Conservation (phyloP, 2,113 vertebrate species). For the Nipponia nippon region DNA sequence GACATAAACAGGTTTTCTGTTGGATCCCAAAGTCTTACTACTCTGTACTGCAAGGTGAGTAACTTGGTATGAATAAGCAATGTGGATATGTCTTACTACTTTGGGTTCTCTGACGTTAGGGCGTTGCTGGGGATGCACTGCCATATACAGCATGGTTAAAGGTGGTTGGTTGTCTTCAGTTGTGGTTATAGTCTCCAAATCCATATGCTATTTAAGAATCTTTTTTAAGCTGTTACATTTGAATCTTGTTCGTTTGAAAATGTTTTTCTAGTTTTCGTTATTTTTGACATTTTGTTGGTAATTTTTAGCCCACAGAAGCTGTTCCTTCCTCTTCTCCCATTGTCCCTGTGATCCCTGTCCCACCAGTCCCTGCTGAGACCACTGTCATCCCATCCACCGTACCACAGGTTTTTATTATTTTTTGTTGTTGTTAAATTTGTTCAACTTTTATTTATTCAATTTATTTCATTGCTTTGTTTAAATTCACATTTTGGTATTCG, state of each 20-base stretch:
- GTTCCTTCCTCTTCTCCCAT: slow-evolving; percentile 88
- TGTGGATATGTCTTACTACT: fast-evolving
- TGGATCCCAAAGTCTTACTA: neutral
- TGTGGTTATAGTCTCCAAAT: neutral
- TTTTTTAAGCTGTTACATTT: neutral
- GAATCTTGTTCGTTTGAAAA: neutral
- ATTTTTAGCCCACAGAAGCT: slow-evolving; percentile 93
- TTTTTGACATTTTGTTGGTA: slow-evolving; percentile 72
- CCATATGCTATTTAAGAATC: neutral
- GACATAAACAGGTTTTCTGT: neutral
- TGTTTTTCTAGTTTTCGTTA: neutral
- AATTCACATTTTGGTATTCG: neutral
- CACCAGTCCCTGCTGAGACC: slow-evolving; percentile 89
- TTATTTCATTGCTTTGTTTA: slow-evolving; percentile 40
- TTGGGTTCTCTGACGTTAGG: fast-evolving
- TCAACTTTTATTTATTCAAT: slow-evolving; percentile 21
- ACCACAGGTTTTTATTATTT: slow-evolving; percentile 87
- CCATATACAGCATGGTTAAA: fast-evolving
- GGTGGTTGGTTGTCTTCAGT: neutral
- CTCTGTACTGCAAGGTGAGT: neutral
- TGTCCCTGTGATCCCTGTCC: slow-evolving; percentile 94
- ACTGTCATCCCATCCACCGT: slow-evolving; percentile 84
- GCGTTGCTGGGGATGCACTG: neutral
- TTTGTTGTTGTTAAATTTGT: neutral
- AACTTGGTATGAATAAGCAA: neutral